A percentile compares a stretch with the other conserved stretches of the same genome.
These are phyloP conservation scores for Zootermopsis nevadensis DNA, from an alignment of 2,888 invertebrate genomes.

Conservation along the genomic window DNA sequence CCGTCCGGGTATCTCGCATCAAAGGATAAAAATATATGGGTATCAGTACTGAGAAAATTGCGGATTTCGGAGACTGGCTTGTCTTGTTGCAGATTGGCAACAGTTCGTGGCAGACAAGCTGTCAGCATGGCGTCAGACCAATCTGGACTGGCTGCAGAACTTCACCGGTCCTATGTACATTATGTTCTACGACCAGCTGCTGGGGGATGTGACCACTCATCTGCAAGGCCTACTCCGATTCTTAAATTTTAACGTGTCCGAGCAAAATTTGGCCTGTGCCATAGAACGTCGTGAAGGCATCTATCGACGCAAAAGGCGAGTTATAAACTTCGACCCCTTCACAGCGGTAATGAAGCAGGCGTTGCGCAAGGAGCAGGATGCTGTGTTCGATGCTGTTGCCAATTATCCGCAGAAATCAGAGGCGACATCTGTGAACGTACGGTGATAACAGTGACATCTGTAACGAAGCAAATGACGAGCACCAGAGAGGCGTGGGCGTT, in stretches of 20 bases:
- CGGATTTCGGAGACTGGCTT: no score
- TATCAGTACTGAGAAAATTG: no score
- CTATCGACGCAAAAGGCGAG: slow-evolving; percentile 75
- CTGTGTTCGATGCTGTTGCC: slow-evolving; percentile 66
- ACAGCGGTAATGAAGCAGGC: slow-evolving; percentile 70
- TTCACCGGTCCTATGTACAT: slow-evolving; percentile 77
- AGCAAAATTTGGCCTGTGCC: slow-evolving; percentile 68
- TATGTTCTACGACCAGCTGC: slow-evolving; percentile 77
- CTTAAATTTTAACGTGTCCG: slow-evolving; percentile 65
- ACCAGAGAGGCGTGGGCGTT: neutral
- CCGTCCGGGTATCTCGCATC: no score
- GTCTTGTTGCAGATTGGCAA: slow-evolving; percentile 72
- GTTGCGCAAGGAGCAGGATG: slow-evolving; percentile 65
- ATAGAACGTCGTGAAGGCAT: slow-evolving; percentile 75
- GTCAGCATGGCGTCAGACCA: slow-evolving; percentile 75
- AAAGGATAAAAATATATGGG: no score
- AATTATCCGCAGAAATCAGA: slow-evolving; percentile 1
- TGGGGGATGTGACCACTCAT: slow-evolving; percentile 69
- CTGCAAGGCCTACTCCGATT: slow-evolving; percentile 71
- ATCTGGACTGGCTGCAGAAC: slow-evolving; percentile 76
- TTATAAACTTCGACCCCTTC: slow-evolving; percentile 72
- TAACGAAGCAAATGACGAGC: neutral
- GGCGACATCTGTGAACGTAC: neutral
- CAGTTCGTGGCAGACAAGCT: slow-evolving; percentile 76
- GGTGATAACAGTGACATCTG: slow-evolving; percentile 5